Base-by-base conservation (phyloP, 2,797 vertebrate genomes). In the Thunnus albacares region DNA sequence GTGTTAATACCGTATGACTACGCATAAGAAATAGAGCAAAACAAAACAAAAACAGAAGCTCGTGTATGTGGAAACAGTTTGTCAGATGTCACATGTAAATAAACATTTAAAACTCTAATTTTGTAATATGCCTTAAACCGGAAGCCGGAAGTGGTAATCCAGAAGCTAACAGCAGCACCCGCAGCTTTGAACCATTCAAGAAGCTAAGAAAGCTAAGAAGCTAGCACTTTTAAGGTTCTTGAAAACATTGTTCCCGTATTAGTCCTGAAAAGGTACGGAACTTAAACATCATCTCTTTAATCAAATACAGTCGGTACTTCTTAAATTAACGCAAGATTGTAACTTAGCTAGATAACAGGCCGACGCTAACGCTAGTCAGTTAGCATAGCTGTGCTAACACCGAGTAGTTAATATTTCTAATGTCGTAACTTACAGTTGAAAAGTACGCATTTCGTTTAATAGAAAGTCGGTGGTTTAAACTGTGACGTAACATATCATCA, bases 101-200 rank as follows among this genome's bases (percentile, higher is more conserved):
- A 30, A 30, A 30, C 28, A 30, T 30, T 30, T 30, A 30, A 4
- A 12, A 8, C 76, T 88, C 38, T 94, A 93, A 89, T 80, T 93
- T 83, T 89, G 91, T 83, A 90, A 81, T 4, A 15, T 6, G 1
- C 0, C 0, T 0, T 14, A 1, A 52, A 35, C 8, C 75, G 88
- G 80, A 90, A 87, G 56, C 78, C 57, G 91, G 89, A 92, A 79
- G 56, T 55, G 1, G 56, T 67, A 28, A 69, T 38, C 1, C 17
- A 24, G 57, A 41, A 33, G 70, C 60, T 41, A 77, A 14, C 41
- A 13, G 33, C 65, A 17, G 18, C 24, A 35, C 52, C 35, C 17
- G 35, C 56, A 20, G 24, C 51, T 24, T 22, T 67, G 33, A 6
- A 61, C 56, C 59, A 62, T 77, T 77, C 17, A 75, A 74, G 56